These are phyloP conservation scores for Macrotrachela quadricornifera DNA, from an alignment of 1,140 invertebrate genomes.

Conservation along the genomic window DNA sequence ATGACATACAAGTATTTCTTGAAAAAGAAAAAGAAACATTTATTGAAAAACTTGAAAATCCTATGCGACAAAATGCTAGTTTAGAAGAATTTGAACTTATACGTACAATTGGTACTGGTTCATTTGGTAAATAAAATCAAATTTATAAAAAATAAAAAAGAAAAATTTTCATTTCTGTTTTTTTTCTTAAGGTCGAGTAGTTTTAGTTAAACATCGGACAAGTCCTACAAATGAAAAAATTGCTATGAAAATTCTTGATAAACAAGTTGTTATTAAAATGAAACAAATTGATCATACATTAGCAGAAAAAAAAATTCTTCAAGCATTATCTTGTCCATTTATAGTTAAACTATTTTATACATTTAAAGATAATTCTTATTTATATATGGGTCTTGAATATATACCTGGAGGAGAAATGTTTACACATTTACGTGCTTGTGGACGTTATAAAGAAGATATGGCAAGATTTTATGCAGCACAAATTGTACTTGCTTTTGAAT, in stretches of 20 bases:
- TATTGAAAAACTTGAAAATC: no score
- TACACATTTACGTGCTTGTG: slow-evolving; percentile 77
- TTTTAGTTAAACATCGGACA: slow-evolving; percentile 1
- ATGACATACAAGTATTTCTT: no score
- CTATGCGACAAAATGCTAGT: no score
- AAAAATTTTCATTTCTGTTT: no score
- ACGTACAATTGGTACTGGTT: no score
- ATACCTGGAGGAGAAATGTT: slow-evolving; percentile 97
- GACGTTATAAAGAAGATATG: slow-evolving; percentile 10
- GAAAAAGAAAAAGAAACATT: no score
- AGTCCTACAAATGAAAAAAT: neutral
- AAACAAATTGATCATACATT: slow-evolving; percentile 10
- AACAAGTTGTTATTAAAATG: slow-evolving; percentile 8
- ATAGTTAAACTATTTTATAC: slow-evolving; percentile 9
- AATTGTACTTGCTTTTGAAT: slow-evolving; percentile 9
- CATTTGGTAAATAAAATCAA: no score
- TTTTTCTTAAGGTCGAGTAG: neutral
- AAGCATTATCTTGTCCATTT: slow-evolving; percentile 2
- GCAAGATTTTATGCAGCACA: slow-evolving; percentile 7
- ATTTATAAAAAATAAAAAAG: no score
- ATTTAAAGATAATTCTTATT: slow-evolving; percentile 71
- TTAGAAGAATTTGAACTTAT: no score
- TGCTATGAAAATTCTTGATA: slow-evolving; percentile 8
- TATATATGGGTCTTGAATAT: slow-evolving; percentile 96
- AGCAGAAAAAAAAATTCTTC: slow-evolving; percentile 7